Evolutionary conservation across 2,113 vertebrate species (phyloP).

Genomic region (Solea solea): DNA sequence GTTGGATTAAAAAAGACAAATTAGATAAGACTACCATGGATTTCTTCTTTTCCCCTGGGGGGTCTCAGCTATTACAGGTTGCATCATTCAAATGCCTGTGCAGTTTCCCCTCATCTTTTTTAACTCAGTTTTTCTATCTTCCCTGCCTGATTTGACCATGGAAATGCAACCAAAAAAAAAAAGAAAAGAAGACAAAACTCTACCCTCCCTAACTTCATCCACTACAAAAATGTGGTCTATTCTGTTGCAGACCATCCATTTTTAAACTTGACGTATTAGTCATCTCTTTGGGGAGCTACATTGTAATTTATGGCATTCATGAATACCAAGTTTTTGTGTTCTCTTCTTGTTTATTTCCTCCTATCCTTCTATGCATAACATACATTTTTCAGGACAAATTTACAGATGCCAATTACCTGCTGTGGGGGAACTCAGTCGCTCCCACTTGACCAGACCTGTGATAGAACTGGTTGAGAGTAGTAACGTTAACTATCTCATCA

Average conservation of each 20-base stretch:
- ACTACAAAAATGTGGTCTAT: conserved; percentile 52
- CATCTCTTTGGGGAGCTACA: conserved; percentile 74
- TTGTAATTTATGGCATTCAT: conserved; percentile 78
- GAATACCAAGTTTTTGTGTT: conserved; percentile 73
- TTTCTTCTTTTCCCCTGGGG: no score
- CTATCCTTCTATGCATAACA: conserved; percentile 19
- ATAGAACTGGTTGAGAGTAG: conserved; percentile 14
- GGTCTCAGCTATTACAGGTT: neutral
- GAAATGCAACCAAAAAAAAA: neutral
- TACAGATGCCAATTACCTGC: conserved; percentile 45
- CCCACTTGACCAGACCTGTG: conserved; percentile 4
- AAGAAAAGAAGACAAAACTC: conserved; percentile 20
- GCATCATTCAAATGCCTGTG: neutral
- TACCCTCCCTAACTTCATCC: conserved; percentile 44
- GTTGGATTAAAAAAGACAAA: no score
- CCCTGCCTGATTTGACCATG: neutral
- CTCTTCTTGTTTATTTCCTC: conserved; percentile 56
- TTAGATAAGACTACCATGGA: no score
- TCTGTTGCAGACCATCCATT: conserved; percentile 71
- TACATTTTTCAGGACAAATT: conserved; percentile 53
- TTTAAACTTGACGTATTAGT: conserved; percentile 79
- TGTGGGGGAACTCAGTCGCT: neutral
- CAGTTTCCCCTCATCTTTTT: neutral
- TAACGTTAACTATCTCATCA: conserved; percentile 19
- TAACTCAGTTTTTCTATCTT: no score